Evolutionary conservation across 1,140 invertebrate genomes (phyloP), one percentile per base, ranked within the genome.

Genomic region (Cotesia chilonis): DNA sequence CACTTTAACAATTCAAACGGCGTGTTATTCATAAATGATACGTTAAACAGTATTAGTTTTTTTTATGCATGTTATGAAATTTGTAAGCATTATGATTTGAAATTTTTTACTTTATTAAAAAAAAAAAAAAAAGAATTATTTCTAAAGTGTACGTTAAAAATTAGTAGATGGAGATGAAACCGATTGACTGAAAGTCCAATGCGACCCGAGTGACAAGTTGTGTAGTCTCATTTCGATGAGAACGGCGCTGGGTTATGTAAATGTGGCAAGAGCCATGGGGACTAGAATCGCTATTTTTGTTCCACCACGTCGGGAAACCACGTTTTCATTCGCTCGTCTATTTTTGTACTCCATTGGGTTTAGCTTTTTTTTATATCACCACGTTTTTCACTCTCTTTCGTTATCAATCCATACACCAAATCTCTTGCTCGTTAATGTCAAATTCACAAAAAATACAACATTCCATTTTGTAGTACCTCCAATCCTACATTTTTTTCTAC

Each of bases 281-380:
- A 57, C 54, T 52, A 71, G 55, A 66, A 28, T 51, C n/a, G 78
- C 74, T 79, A 79, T 79, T 79, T 80, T 76, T 78, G 72, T 79
- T 74, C 75, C 71, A 9, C 67, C 37, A 61, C 64, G 72, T 79
- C 77, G 71, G 69, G 76, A 79, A 79, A 80, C 73, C 74, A 60
- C 75, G 75, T 60, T 80, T 80, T 78, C 78, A 76, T 67, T 68
- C 71, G 70, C 28, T 57, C 57, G 35, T 74, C 78, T 80, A 80
- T 80, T 80, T 77, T 72, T 60, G 75, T 76, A 41, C 47, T 17
- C 64, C 68, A 20, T 14, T 17, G 38, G 14, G 10, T 20, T 41
- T n/a, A n/a, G 60, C 20, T 52, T 63, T 54, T 73, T 76, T 76
- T 67, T 51, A 14, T 57, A 57, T 35, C 38, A 67, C 65, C 35